Base-by-base conservation (phyloP, 1,140 invertebrate species). In the Thaumatotibia leucotreta region DNA sequence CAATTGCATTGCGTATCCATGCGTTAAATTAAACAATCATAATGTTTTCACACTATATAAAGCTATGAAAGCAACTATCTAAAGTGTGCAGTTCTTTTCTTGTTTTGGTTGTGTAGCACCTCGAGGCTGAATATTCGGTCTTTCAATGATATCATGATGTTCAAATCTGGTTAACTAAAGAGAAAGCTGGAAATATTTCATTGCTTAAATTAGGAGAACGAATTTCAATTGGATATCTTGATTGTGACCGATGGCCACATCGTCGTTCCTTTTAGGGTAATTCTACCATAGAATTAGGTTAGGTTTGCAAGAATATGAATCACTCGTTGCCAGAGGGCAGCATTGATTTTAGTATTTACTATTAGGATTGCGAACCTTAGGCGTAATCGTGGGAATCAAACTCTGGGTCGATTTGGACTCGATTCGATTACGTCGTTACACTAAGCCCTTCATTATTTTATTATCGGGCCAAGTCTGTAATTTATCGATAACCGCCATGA, bases 371-470 rank as follows among this genome's bases (percentile, higher is more conserved):
- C 50, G 24, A 3, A 27, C 52, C 23, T 27, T 58, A 27, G 52
- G 52, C 52, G 6, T 58, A 27, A 58, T 27, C 52, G 52, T 58
- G 52, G 52, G 52, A 58, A 58, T 58, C 52, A 24, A 58, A 27
- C 29, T n/a, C 52, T 58, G 3, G n/a, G 24, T 58, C 52, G 9
- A 29, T 14, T 27, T 24, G 29, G 8, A 14, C 63, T 17, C 22
- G 8, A 64, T 14, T 33, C 39, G 63, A 69, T 69, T 71, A 73
- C 61, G 52, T 69, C 10, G 58, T 70, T 62, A 65, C 54, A 65
- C 35, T 61, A 63, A 68, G 35, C 45, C 66, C 11, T 52, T 70
- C 68, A 83, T 83, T 79, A 80, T 74, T 77, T 70, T 75, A 83
- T 80, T 81, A 75, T 79, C 68, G 35, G 66, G 39, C 33, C 54